These are phyloP conservation scores for Mionectes olivaceus DNA, from an alignment of 2,797 vertebrate species.

Conservation along the genomic window DNA sequence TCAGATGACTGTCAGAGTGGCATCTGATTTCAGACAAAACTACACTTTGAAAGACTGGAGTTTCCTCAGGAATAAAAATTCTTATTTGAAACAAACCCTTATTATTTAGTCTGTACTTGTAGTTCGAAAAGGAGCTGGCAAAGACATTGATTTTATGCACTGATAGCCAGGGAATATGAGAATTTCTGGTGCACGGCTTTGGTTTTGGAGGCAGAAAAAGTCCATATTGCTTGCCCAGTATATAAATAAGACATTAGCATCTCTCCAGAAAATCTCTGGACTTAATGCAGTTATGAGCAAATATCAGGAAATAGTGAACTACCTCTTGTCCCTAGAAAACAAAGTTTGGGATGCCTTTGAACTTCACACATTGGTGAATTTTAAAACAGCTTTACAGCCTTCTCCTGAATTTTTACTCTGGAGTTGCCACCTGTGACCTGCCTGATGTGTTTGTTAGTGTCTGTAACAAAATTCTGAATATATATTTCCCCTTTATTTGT, in stretches of 20 bases:
- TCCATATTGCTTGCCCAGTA: not conserved
- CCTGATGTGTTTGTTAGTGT: conserved; percentile 35
- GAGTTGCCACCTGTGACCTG: not conserved
- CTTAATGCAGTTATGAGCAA: conserved; percentile 9
- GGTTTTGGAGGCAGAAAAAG: not conserved
- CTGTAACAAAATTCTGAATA: conserved; percentile 19
- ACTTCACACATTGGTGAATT: not conserved
- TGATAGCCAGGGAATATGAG: conserved; percentile 11
- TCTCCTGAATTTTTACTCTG: not conserved
- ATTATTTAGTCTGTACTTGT: conserved; percentile 1
- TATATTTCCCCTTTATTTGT: conserved; percentile 10
- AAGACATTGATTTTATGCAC: conserved; percentile 29
- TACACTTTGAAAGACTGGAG: not conserved
- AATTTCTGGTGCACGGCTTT: not conserved
- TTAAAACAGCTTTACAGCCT: not conserved
- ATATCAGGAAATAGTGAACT: not conserved
- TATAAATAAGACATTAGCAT: conserved; percentile 46
- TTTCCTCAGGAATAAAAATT: not conserved
- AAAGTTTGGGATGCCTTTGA: not conserved
- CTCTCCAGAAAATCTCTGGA: not conserved
- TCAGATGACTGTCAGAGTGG: not conserved
- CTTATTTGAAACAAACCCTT: conserved; percentile 1
- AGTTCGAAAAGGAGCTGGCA: not conserved
- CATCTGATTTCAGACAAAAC: not conserved
- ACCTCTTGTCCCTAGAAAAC: not conserved